Evolutionary conservation across 2,113 vertebrate genomes (phyloP), one percentile per base, ranked within the genome.

Genomic region (Engraulis encrasicolus): DNA sequence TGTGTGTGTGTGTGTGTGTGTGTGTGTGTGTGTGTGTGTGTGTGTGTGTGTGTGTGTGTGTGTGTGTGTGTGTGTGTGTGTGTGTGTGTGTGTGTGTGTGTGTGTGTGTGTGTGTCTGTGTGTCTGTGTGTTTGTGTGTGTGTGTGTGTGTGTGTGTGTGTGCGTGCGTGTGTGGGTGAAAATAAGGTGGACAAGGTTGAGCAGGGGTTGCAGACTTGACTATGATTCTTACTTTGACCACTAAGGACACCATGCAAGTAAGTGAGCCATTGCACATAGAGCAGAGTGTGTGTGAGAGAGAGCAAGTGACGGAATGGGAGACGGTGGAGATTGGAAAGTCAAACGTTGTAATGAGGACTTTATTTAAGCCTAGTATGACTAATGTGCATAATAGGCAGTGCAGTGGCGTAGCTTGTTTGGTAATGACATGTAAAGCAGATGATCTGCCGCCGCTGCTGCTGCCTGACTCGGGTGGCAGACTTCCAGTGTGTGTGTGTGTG

Each of bases 361-460:
- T 74, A 34, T 74, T 74, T 74, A 74, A 74, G 66, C 66, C 23
- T 31, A 34, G 27, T 74, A 74, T 74, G 66, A 74, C 66, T 36
- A 74, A 74, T 74, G 66, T 74, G 27, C 66, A 34, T 74, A 74
- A 74, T 74, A 74, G 66, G 66, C 66, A 74, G 66, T 11, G 34
- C 66, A 34, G 66, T 34, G 66, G 14, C 3, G 2, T 15, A 31
- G 66, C 66, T 74, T 27, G 31, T 74, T 74, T 74, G 66, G 66
- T 74, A 74, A 74, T 74, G 66, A 74, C 27, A 74, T 31, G 66
- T 74, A 74, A 74, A 74, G 66, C 66, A 74, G 27, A 74, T 74
- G 66, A 74, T 74, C 66, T 74, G 27, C 66, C 4, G 11, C n/a
- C n/a, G n/a, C n/a, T n/a, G n/a, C n/a, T n/a, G n/a, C n/a, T n/a